Percentiles rank a stretch among this genome's conserved stretches.
Conservation (phyloP, 2,888 invertebrate species). For the Hyposoter dolosus region DNA sequence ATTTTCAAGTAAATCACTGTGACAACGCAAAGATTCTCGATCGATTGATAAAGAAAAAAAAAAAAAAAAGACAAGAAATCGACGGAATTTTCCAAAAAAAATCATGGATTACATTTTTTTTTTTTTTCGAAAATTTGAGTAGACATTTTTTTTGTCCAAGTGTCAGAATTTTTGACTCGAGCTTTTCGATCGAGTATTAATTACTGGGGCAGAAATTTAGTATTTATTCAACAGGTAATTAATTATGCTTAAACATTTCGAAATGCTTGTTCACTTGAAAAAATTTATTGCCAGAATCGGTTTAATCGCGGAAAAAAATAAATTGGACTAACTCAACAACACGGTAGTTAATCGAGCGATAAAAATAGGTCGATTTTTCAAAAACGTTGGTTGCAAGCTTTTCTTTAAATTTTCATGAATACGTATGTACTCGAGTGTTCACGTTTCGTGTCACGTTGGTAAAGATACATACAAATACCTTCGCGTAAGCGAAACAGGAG, state of each 20-base stretch:
- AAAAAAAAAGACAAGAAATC: too few species aligned
- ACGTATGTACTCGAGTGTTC: slow-evolving; percentile 16
- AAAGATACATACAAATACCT: slow-evolving; percentile 41
- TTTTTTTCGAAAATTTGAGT: not conserved
- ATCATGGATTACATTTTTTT: too few species aligned
- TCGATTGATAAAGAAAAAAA: too few species aligned
- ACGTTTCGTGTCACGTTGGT: slow-evolving; percentile 48
- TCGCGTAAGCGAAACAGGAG: slow-evolving; percentile 27
- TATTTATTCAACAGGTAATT: not conserved
- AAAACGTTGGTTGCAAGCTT: not conserved
- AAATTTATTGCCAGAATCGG: not conserved
- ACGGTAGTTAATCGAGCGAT: not conserved
- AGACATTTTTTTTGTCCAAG: not conserved
- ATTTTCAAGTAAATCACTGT: too few species aligned
- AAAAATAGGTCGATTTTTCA: not conserved
- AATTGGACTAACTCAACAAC: not conserved
- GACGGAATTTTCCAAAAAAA: too few species aligned
- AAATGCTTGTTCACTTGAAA: not conserved
- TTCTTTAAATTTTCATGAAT: not conserved
- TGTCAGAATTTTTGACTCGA: not conserved
- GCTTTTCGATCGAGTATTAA: not conserved
- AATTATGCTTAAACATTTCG: not conserved
- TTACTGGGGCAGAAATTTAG: not conserved
- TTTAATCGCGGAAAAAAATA: not conserved
- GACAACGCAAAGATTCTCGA: too few species aligned